Conservation (phyloP, 1,140 invertebrate species). For the Bombus soroeensis region DNA sequence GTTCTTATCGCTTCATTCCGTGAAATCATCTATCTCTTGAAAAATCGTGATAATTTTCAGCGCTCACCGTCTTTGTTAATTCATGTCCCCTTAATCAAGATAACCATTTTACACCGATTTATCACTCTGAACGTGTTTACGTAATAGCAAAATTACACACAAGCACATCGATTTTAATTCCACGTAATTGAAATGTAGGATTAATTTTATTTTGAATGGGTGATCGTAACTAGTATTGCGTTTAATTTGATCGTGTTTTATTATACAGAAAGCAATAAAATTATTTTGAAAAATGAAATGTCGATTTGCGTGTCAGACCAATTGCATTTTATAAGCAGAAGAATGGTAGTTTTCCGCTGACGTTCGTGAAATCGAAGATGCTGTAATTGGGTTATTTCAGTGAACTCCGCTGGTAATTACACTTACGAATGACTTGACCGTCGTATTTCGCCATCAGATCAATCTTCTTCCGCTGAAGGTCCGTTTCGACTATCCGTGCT, state of each 20-base stretch:
- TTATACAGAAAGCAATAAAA: background rate
- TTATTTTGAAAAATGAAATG: background rate
- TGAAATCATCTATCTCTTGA: background rate
- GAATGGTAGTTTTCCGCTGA: background rate
- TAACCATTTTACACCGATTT: too few relatives aligned
- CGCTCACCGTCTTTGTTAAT: background rate
- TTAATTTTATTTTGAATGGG: background rate
- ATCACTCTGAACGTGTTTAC: background rate
- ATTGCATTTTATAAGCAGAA: background rate
- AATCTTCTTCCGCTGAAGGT: conserved; percentile 58
- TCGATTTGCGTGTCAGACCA: background rate
- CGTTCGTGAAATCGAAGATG: background rate
- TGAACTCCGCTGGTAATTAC: conserved; percentile 46
- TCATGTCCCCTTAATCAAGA: too few relatives aligned
- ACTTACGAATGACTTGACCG: conserved; percentile 64
- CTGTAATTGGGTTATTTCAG: conserved; percentile 20
- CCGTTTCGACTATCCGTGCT: conserved; percentile 19
- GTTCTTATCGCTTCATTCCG: conserved; percentile 1
- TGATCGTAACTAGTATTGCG: too few relatives aligned
- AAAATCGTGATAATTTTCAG: conserved; percentile 2
- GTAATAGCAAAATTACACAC: background rate
- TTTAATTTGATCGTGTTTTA: too few relatives aligned
- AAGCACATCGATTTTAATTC: background rate
- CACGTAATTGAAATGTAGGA: background rate
- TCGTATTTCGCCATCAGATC: conserved; percentile 60